Base-by-base conservation (phyloP, 2,113 vertebrate species). In the Apus apus region DNA sequence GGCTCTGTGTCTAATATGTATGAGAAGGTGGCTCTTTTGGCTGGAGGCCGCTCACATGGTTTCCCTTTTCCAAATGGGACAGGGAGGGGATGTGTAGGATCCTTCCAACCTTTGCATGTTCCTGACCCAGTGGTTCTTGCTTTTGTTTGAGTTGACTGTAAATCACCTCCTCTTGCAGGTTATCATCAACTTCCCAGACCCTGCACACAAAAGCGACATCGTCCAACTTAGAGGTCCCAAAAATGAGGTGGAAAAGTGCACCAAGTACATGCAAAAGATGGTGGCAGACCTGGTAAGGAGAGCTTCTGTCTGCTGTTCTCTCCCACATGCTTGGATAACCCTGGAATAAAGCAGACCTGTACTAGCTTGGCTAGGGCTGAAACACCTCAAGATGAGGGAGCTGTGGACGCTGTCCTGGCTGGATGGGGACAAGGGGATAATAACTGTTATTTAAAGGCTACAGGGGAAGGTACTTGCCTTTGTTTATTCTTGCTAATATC, bases 161-260 rank as follows among this genome's bases (percentile, higher is more conserved):
- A 93, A 36, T 56, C 9, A 16, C 76, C 2, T 0, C 85, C 89
- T 94, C 68, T 82, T 97, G 26, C 92, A 99, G 99, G 99, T 99
- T 90, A 99, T 99, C 93, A 99, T 99, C 97, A 99, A 99, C 92
- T 99, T 99, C 97, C 99, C 99, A 66, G 99, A 99, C 96, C 99
- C 99, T 58, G 97, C 98, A 25, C 98, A 99, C 56, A 99, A 99
- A 94, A 99, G 99, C 57, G 99, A 99, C 87, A 99, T 99, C 2
- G 99, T 99, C 65, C 99, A 99, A 83, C 98, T 99, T n/a, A 96
- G 99, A 91, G 99, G 99, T 26, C 99, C 99, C 34, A 98, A 99
- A 94, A 99, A 98, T 3, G 99, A 99, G 74, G 99, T 99, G 97
- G 99, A 99, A 75, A 99, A 99, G 95, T 99, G 99, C 94, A 98